Evolutionary conservation across 2,888 invertebrate genomes (phyloP), one percentile per base, ranked within the genome.

Genomic region (Axea sp.): DNA sequence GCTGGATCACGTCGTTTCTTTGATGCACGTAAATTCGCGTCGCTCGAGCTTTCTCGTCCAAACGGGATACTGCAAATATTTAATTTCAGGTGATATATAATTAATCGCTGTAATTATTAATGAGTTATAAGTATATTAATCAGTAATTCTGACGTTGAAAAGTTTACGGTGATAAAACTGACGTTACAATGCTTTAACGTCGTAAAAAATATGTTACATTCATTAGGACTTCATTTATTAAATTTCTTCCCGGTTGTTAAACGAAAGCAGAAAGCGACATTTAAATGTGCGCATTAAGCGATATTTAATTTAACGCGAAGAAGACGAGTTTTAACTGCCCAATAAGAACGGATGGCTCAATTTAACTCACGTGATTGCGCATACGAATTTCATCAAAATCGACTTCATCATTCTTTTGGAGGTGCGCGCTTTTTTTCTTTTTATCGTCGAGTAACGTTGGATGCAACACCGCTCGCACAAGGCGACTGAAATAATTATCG

Each of bases 191-290:
- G 14, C 4, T 22, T 11, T n/a, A 17, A 22, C 1, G 17, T 1
- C 1, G 24, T 9, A 41, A 43, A 41, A 57, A 31, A 5, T 14
- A 14, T 57, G 55, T 24, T 15, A 31, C 7, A 24, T 43, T 24
- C 57, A 24, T 43, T 43, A 57, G 33, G 41, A 43, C 31, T 57
- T 43, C 57, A 57, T 57, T 57, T 41, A 41, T 15, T 9, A 43
- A 39, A 41, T 15, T 37, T 57, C 33, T 22, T 33, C 7, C 15
- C 15, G 33, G 14, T 33, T 24, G 57, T 43, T 57, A 31, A 33
- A 33, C 33, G 57, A 15, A 7, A 22, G 57, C 31, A 43, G 24
- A 35, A 33, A 59, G 37, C 28, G 47, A 47, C 28, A 60, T 60
- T 60, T 47, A 47, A 60, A 60, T 37, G 8, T 22, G 22, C 35